Evolutionary conservation across 2,888 invertebrate genomes (phyloP).

Genomic region (Lampropteryx suffumata): DNA sequence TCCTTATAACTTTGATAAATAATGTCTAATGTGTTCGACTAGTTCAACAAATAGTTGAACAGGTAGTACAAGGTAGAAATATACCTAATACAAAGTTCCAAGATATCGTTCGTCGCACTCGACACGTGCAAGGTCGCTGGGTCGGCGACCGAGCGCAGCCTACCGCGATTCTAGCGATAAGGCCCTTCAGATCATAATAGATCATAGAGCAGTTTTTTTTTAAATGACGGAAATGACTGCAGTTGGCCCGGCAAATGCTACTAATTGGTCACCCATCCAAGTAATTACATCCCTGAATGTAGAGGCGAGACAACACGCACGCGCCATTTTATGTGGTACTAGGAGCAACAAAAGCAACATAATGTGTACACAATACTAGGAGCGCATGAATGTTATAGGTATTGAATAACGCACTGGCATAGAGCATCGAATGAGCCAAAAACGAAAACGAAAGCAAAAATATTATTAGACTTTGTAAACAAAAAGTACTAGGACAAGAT

Average conservation of each 20-base stretch:
- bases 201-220: too few species aligned
- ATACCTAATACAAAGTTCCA: constrained; percentile 12
- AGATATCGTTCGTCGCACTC: constrained; percentile 38
- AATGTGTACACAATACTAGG: not conserved
- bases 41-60: too few species aligned
- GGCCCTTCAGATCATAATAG: not conserved
- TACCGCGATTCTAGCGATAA: constrained; percentile 39
- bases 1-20: too few species aligned
- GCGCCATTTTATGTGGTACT: too few species aligned
- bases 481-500: not conserved
- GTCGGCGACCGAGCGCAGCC: constrained; percentile 71
- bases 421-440: not conserved
- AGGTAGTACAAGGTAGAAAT: too few species aligned
- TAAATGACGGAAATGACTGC: too few species aligned
- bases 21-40: too few species aligned
- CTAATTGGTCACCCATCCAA: too few species aligned
- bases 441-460: not conserved
- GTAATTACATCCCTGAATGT: too few species aligned
- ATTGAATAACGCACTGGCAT: not conserved
- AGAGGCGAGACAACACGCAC: too few species aligned
- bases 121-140: constrained; percentile 67
- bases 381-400: not conserved
- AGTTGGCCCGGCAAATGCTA: too few species aligned
- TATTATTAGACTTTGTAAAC: not conserved
- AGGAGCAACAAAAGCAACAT: too few species aligned